Percentiles rank a stretch among this genome's conserved stretches.
Evolutionary conservation across 2,797 vertebrate genomes (phyloP).

Genomic region (Sebastes miniatus): DNA sequence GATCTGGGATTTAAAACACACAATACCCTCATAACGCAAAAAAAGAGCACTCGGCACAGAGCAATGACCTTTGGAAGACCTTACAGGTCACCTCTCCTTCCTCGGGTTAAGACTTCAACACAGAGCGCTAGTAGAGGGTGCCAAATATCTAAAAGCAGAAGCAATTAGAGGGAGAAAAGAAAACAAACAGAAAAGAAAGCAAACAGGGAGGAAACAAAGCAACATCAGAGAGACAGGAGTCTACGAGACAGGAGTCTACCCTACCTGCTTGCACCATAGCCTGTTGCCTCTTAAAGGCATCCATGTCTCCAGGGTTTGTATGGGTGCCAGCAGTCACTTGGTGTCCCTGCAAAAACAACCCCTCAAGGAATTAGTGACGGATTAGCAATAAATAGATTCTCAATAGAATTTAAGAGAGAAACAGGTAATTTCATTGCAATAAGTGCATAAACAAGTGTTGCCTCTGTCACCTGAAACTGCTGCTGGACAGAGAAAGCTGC

Average conservation of each 20-base stretch:
- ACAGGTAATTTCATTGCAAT: neutral
- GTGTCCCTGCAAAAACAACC: conserved; percentile 84
- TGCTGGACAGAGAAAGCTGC: conserved; percentile 92
- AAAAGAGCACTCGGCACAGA: conserved; percentile 80
- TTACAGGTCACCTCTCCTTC: conserved; percentile 80
- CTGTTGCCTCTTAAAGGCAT: conserved; percentile 96
- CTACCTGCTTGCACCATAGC: conserved; percentile 93
- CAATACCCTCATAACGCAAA: conserved; percentile 89
- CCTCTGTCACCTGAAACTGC: conserved; percentile 88
- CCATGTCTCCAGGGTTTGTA: conserved; percentile 89
- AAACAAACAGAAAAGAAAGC: conserved; percentile 79
- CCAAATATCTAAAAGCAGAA: conserved; percentile 87
- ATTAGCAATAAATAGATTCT: neutral
- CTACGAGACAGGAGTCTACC: conserved; percentile 57
- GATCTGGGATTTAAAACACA: conserved; percentile 97
- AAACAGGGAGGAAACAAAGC: conserved; percentile 77
- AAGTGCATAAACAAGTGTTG: conserved; percentile 8
- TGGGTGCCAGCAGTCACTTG: conserved; percentile 83
- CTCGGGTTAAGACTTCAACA: conserved; percentile 81
- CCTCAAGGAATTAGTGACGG: conserved; percentile 52
- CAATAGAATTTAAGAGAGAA: neutral
- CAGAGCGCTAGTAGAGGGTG: conserved; percentile 84
- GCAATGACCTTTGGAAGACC: conserved; percentile 81
- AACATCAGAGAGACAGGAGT: conserved; percentile 65
- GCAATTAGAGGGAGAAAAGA: conserved; percentile 83